Evolutionary conservation across 2,888 invertebrate species (phyloP), one percentile per base, ranked within the genome.

Genomic region (Eurois occulta): DNA sequence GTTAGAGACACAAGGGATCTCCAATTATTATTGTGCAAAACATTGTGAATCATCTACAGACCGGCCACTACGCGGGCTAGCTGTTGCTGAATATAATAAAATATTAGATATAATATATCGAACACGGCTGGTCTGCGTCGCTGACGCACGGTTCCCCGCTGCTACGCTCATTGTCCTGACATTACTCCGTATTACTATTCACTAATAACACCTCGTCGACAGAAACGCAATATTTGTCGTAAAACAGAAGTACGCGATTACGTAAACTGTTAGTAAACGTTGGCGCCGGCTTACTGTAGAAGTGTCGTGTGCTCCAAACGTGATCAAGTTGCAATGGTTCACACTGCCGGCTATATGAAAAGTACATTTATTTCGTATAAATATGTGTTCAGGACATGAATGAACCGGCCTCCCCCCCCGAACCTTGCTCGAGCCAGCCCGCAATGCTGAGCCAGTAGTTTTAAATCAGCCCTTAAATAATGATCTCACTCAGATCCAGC

Each of bases 61-160:
- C 4, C 8, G 28, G 8, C 21, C 72, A 38, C 4, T 13, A n/a
- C 24, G n/a, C 55, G 10, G n/a, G 38, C 43, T 28, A 18, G 24
- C 18, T 28, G 21, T 13, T 28, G 35, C 32, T 11, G 5, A 32
- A 35, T n/a, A 58, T 28, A 35, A 46, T 46, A 43, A 24, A 43
- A 43, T 35, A n/a, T 65, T 65, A 41, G 41, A 41, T 28, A 65
- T 1, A 38, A 38, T 18, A 6, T 35, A 55, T 35, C 21, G 76
- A 60, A 18, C 8, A 28, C 21, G 55, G 58, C 35, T 21, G 21
- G 46, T 35, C 32, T 32, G 67, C 38, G 58, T 21, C 24, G 74
- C 10, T 86, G 82, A 84, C 84, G 87, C 87, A 84, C 76, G 76
- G 3, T 41, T 38, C n/a, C 86, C 84, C 75, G 84, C 74, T 10